Evolutionary conservation across 1,140 invertebrate genomes (phyloP).

Genomic region (Conopomorpha cramerella): DNA sequence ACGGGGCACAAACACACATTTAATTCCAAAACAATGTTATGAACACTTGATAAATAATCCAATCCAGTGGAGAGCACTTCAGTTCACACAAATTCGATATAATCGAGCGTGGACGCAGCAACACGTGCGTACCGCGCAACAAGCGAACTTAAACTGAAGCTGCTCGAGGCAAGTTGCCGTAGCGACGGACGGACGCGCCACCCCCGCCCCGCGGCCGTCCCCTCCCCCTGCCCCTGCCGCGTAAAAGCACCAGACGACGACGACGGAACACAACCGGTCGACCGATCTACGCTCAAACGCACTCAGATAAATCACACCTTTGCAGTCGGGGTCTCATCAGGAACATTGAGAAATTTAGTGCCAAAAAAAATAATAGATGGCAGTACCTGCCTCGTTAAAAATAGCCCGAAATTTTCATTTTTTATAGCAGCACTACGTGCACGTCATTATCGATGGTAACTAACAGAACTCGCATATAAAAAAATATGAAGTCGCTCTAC

Average conservation of each 20-base stretch:
- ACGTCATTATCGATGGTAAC: too few species aligned
- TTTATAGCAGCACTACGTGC: too few species aligned
- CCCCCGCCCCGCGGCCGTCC: constrained; percentile 12
- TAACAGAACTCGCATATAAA: too few species aligned
- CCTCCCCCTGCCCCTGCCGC: constrained; percentile 24
- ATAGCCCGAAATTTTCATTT: too few species aligned
- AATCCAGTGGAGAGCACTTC: constrained; percentile 31
- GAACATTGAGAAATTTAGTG: too few species aligned
- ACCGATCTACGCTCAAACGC: constrained; percentile 12
- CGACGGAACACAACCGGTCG: constrained; percentile 28
- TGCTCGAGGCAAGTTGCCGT: constrained; percentile 18
- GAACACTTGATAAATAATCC: constrained; percentile 41
- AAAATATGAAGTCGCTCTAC: too few species aligned
- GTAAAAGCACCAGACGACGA: constrained; percentile 33
- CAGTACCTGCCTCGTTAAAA: too few species aligned
- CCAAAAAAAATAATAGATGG: too few species aligned
- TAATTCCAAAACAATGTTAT: constrained; percentile 31
- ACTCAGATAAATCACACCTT: constrained; percentile 5
- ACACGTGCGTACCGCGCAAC: constrained; percentile 7
- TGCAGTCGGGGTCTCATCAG: too few species aligned
- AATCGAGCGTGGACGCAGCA: constrained; percentile 11
- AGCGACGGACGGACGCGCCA: constrained; percentile 19
- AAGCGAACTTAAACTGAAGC: not conserved
- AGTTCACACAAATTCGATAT: constrained; percentile 22
- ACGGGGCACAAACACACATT: constrained; percentile 32